A percentile compares a stretch with the other conserved stretches of the same genome.
phyloP scores from a whole-genome alignment of 2,888 invertebrate genomes.

The Plagiodera versicolora region DNA sequence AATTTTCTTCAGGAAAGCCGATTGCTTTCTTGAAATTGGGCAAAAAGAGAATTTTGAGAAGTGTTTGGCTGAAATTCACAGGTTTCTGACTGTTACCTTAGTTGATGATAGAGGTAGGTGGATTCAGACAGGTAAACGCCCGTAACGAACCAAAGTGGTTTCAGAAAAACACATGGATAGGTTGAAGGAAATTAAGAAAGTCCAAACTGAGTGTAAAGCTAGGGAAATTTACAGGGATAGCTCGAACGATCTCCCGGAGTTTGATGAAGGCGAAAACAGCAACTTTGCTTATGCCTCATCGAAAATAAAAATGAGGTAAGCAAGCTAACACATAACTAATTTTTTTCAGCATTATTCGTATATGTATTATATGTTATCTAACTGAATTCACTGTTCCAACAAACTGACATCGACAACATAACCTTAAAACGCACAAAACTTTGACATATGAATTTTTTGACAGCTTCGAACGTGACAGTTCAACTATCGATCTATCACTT shows the following conservation, averaged over 20 bases:
- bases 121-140: background rate
- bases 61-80: constrained; percentile 38
- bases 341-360: no score
- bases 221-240: constrained; percentile 36
- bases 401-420: no score
- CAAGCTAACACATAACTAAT: constrained; percentile 12
- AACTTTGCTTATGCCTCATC: constrained; percentile 60
- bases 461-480: no score
- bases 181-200: constrained; percentile 43
- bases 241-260: constrained; percentile 51
- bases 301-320: constrained; percentile 56
- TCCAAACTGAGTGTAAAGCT: constrained; percentile 35
- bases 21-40: constrained; percentile 63
- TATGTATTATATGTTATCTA: no score
- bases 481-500: no score
- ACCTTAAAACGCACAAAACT: no score
- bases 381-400: no score
- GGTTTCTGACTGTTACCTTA: constrained; percentile 36
- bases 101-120: constrained; percentile 41
- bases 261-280: constrained; percentile 57
- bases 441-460: no score
- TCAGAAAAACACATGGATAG: constrained; percentile 43
- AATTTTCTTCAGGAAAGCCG: constrained; percentile 65
- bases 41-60: constrained; percentile 41
- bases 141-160: constrained; percentile 20